Evolutionary conservation across 2,797 vertebrate species (phyloP).

Genomic region (Coregonus sp.): DNA sequence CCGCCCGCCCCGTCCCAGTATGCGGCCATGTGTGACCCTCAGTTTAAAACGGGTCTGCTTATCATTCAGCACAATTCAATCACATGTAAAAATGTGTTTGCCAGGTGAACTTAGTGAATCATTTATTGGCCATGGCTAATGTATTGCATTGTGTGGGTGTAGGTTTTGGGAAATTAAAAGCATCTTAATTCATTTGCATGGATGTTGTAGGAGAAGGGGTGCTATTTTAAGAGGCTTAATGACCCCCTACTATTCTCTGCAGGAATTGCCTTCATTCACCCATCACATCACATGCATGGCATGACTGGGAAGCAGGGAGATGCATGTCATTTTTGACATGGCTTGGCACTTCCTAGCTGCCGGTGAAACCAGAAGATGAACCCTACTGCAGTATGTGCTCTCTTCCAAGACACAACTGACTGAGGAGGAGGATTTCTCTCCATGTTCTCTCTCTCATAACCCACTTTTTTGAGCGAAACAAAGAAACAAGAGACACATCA

Average conservation of each 20-base stretch:
- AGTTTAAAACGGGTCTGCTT: constrained; percentile 1
- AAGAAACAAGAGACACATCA: constrained; percentile 21
- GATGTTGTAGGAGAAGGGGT: constrained; percentile 40
- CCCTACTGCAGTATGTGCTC: constrained; percentile 40
- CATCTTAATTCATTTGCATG: constrained; percentile 30
- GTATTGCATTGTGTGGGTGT: constrained; percentile 27
- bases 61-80: constrained; percentile 60
- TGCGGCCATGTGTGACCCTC: constrained; percentile 62
- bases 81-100: constrained; percentile 53
- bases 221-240: constrained; percentile 77
- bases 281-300: constrained; percentile 79
- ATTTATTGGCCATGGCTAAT: constrained; percentile 66
- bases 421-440: constrained; percentile 24
- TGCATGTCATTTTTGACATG: constrained; percentile 75
- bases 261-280: constrained; percentile 74
- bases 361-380: constrained; percentile 61
- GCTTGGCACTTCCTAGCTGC: constrained; percentile 72
- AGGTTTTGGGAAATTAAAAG: constrained; percentile 51
- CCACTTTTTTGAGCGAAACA: not conserved
- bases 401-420: constrained; percentile 26
- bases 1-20: constrained; percentile 56
- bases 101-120: constrained; percentile 69
- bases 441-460: constrained; percentile 33
- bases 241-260: constrained; percentile 69
- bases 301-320: constrained; percentile 70